A percentile compares a stretch with the other conserved stretches of the same genome.
These are phyloP conservation scores for Pongo abelii DNA, from an alignment of 2,113 vertebrate genomes.

Conservation along the genomic window DNA sequence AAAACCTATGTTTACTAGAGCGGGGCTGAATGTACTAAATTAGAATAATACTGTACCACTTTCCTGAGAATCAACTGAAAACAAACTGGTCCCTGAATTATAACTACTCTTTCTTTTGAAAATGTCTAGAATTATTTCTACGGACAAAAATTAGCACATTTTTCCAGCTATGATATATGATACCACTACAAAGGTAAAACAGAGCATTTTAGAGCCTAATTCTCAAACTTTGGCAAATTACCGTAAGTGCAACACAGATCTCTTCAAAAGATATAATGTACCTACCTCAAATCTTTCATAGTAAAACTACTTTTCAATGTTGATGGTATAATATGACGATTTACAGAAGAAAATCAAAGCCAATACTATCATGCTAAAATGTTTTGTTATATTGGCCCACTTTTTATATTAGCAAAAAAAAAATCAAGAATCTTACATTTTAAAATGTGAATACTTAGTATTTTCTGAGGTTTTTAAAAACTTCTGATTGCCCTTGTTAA, in stretches of 20 bases:
- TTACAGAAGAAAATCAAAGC: not conserved
- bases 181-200: not conserved
- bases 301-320: not conserved
- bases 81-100: not conserved
- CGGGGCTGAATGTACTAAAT: not conserved
- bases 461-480: slow-evolving; percentile 29
- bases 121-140: not conserved
- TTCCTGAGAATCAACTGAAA: not conserved
- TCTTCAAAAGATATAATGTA: not conserved
- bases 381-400: not conserved
- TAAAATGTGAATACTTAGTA: not conserved
- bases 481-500: not conserved
- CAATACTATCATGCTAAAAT: not conserved
- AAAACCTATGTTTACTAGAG: not conserved
- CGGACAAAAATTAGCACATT: not conserved
- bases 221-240: not conserved
- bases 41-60: not conserved
- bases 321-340: not conserved
- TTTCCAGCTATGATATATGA: not conserved
- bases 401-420: not conserved
- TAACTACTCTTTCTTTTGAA: not conserved
- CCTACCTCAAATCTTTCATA: not conserved
- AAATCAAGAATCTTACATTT: not conserved
- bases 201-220: not conserved
- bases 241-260: not conserved